These are phyloP conservation scores for Tinea semifulvella DNA, from an alignment of 2,888 invertebrate genomes.

Conservation along the genomic window DNA sequence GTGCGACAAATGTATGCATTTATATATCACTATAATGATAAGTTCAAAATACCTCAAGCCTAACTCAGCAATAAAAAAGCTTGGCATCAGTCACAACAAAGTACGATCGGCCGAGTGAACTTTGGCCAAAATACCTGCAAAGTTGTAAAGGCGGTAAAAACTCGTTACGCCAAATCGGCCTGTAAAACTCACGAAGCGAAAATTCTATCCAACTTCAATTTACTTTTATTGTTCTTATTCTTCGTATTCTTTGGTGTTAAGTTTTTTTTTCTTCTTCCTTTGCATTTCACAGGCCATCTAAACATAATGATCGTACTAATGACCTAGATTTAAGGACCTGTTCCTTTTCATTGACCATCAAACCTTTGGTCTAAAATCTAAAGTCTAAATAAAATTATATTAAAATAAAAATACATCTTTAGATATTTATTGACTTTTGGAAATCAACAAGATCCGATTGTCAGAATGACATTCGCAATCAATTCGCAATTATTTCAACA, in stretches of 20 bases:
- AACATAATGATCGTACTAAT: slow-evolving; percentile 50
- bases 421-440: too few species aligned
- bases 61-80: slow-evolving; percentile 5
- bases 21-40: too few species aligned
- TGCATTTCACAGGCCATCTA: slow-evolving; percentile 40
- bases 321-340: too few species aligned
- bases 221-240: slow-evolving; percentile 62
- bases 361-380: too few species aligned
- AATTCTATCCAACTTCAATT: slow-evolving; percentile 65
- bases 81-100: slow-evolving; percentile 3
- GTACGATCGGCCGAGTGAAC: slow-evolving; percentile 25
- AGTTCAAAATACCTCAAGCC: too few species aligned
- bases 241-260: slow-evolving; percentile 45
- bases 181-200: slow-evolving; percentile 64
- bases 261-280: slow-evolving; percentile 28
- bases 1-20: too few species aligned
- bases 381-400: too few species aligned
- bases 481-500: too few species aligned
- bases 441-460: too few species aligned
- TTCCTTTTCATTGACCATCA: too few species aligned
- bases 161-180: slow-evolving; percentile 62
- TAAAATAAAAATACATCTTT: too few species aligned
- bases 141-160: slow-evolving; percentile 61
- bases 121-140: slow-evolving; percentile 42
- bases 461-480: too few species aligned